These are phyloP conservation scores for Caenorhabditis drosophilae DNA, from an alignment of 2,888 invertebrate genomes.

Conservation along the genomic window DNA sequence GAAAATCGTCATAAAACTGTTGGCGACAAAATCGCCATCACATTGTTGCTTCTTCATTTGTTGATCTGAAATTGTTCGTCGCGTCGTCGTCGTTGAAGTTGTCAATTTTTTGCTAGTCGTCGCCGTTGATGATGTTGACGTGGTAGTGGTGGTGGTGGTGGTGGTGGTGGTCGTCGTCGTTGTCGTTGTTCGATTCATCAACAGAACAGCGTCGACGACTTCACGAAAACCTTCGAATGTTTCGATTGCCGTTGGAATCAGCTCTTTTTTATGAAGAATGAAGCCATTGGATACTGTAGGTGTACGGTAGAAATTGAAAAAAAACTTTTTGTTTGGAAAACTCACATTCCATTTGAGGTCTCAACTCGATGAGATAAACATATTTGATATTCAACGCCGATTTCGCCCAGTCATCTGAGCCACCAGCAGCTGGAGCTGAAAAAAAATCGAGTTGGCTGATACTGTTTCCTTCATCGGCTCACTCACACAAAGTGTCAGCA, in stretches of 20 bases:
- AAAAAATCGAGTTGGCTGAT: background rate
- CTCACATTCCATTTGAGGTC: conserved; percentile 63
- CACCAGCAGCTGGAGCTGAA: conserved; percentile 63
- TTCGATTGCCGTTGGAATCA: conserved; percentile 66
- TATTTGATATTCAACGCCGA: conserved; percentile 64
- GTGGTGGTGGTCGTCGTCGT: conserved; percentile 12
- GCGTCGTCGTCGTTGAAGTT: conserved; percentile 21
- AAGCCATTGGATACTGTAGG: conserved; percentile 64
- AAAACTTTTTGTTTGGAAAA: conserved; percentile 1
- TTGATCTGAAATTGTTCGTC: conserved; percentile 30
- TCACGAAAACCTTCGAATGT: conserved; percentile 67
- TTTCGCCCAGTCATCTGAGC: conserved; percentile 68
- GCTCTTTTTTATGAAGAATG: conserved; percentile 65
- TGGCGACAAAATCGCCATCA: too few species aligned
- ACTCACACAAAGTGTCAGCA: conserved; percentile 62
- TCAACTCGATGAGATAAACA: conserved; percentile 65
- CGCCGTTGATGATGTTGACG: conserved; percentile 7
- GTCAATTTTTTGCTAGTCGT: conserved; percentile 13
- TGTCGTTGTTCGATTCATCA: conserved; percentile 35
- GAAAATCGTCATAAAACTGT: background rate
- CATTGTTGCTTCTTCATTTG: conserved; percentile 45
- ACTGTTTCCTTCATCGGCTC: background rate
- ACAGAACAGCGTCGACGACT: conserved; percentile 58
- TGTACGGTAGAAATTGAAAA: background rate
- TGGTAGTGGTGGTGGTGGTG: conserved; percentile 20